Base-by-base conservation (phyloP, 2,888 invertebrate genomes). In the Machimus rusticus region DNA sequence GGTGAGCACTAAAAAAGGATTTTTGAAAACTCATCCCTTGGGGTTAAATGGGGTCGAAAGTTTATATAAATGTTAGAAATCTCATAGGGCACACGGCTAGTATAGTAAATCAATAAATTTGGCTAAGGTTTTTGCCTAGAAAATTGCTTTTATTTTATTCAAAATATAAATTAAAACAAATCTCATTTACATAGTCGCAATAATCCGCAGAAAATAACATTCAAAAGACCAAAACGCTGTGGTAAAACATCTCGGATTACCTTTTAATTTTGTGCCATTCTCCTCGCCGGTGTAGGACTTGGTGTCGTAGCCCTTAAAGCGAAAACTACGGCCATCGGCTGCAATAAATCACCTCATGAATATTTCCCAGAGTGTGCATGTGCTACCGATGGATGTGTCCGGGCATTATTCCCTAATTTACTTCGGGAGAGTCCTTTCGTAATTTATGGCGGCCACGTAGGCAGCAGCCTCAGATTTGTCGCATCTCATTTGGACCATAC, bases 341-440 rank as follows among this genome's bases (percentile, higher is more conserved):
- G 12, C 66, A 66, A 66, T 66, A 66, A 66, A 66, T 66, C 66
- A 66, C 66, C 23, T 23, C 66, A 28, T 66, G 66, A 66, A 66
- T 66, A 66, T 28, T 66, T 66, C 16, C 37, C n/a, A 76, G 43
- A 16, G n/a, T 37, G 76, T 76, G 19, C 34, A 34, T 76, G 23
- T 28, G 76, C 76, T 37, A 19, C 76, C 76, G 19, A 37, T 34
- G 37, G n/a, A 76, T 76, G 76, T 37, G 37, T n/a, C 37, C 28
- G 76, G 76, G 76, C n/a, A 37, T 37, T 76, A 76, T 76, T 76
- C 37, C 37, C 76, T 76, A 76, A 76, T 37, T 76, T 76, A 76
- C 76, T 37, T n/a, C 76, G 34, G 76, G 16, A 66, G 43, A 78
- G 23, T 78, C 78, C 78, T 39, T 39, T 78, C 43, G 39, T 78